These are phyloP conservation scores for Philotrypesis tridentata DNA, from an alignment of 1,140 invertebrate species.

Conservation along the genomic window DNA sequence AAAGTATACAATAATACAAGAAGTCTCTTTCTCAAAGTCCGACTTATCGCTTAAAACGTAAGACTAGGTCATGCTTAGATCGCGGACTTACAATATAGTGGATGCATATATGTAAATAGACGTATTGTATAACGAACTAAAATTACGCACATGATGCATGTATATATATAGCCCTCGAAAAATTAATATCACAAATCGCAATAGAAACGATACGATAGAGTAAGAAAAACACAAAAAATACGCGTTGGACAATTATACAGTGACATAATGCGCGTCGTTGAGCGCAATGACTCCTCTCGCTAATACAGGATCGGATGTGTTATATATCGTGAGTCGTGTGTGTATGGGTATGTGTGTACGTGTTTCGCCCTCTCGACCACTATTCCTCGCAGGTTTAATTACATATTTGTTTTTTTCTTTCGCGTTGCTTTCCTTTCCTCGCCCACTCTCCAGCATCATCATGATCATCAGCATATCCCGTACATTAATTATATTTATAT, in stretches of 20 bases:
- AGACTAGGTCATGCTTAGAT: constrained; percentile 42
- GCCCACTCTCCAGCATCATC: too few relatives aligned
- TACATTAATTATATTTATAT: constrained; percentile 60
- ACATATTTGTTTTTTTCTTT: constrained; percentile 47
- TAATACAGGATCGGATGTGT: background rate
- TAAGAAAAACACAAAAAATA: constrained; percentile 64
- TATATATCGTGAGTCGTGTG: background rate
- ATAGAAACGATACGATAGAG: constrained; percentile 64
- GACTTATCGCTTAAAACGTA: constrained; percentile 43
- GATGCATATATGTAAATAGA: background rate
- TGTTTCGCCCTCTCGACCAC: constrained; percentile 25
- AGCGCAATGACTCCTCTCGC: constrained; percentile 3
- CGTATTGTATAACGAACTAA: too few relatives aligned
- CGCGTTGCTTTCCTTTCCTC: background rate
- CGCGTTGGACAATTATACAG: constrained; percentile 68
- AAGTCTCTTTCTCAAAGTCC: constrained; percentile 41
- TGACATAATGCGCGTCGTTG: constrained; percentile 49
- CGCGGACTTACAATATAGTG: constrained; percentile 1
- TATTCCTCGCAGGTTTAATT: constrained; percentile 54
- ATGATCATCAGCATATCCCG: constrained; percentile 18
- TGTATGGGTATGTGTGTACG: too few relatives aligned
- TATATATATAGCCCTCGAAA: constrained; percentile 45
- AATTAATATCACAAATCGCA: constrained; percentile 70
- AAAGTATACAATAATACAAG: constrained; percentile 35
- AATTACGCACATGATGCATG: constrained; percentile 38